phyloP scores from a whole-genome alignment of 23 tunicate genomes.

The Halocynthia aurantium region DNA sequence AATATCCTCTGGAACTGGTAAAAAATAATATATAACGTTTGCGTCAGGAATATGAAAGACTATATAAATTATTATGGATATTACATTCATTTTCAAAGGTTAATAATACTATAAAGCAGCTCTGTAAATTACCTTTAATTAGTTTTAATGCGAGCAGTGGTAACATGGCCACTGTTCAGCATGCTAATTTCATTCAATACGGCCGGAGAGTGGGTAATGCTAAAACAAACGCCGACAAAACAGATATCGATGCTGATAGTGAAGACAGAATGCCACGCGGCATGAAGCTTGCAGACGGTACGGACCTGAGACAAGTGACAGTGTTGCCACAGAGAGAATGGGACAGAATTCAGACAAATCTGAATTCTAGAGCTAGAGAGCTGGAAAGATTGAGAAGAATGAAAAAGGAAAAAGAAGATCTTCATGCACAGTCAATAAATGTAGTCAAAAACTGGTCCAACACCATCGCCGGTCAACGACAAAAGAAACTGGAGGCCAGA shows the following conservation, averaged over 20 bases:
- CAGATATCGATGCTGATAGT: not conserved
- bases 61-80: too few relatives aligned
- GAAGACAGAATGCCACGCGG: conserved; percentile 2
- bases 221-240: conserved; percentile 9
- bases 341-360: conserved; percentile 61
- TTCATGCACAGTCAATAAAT: conserved; percentile 57
- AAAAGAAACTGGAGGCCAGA: conserved; percentile 71
- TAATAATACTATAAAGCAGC: too few relatives aligned
- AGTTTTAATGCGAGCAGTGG: not conserved
- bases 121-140: too few relatives aligned
- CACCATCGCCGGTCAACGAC: conserved; percentile 91
- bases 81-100: too few relatives aligned
- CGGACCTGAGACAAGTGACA: conserved; percentile 65
- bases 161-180: conserved; percentile 87
- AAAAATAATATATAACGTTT: too few relatives aligned
- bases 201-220: conserved; percentile 78
- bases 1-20: too few relatives aligned
- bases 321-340: conserved; percentile 74
- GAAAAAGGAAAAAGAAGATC: conserved; percentile 34
- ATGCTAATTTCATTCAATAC: conserved; percentile 87
- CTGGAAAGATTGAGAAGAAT: conserved; percentile 26
- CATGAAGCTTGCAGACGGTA: conserved; percentile 39
- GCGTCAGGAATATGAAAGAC: too few relatives aligned
- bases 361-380: conserved; percentile 47
- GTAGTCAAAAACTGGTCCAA: conserved; percentile 79